Conservation (phyloP, 2,797 vertebrate species). For the Vireo griseus region DNA sequence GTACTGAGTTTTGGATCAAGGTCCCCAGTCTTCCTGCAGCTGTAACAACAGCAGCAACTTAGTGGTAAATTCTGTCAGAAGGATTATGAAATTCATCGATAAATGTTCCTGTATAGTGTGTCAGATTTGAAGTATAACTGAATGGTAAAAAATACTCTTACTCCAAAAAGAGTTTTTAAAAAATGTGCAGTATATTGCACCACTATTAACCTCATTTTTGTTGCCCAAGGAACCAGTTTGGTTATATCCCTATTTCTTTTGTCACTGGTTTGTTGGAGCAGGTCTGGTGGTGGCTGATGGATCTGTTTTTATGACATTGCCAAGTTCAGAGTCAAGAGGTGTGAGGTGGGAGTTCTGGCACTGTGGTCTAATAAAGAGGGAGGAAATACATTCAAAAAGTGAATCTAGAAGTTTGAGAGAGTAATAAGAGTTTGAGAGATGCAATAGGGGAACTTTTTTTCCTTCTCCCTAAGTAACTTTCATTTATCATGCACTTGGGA, state of each 20-base stretch:
- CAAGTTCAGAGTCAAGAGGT: not conserved
- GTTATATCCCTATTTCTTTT: not conserved
- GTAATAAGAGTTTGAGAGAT: not conserved
- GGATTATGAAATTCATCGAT: conserved; percentile 55
- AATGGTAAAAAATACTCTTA: conserved; percentile 8
- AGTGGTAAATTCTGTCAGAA: conserved; percentile 57
- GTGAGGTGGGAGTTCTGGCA: not conserved
- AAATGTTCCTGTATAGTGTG: conserved; percentile 17
- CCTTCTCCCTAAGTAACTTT: not conserved
- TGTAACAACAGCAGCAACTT: conserved; percentile 63
- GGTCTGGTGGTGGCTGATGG: not conserved
- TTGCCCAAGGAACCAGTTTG: not conserved
- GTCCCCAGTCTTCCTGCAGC: conserved; percentile 47
- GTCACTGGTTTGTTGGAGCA: not conserved
- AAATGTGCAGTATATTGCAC: not conserved
- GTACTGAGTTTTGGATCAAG: conserved; percentile 37
- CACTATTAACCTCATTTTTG: not conserved
- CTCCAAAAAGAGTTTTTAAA: not conserved
- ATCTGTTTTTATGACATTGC: not conserved
- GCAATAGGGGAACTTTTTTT: not conserved
- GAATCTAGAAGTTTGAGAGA: not conserved
- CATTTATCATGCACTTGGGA: not conserved
- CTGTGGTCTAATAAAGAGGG: not conserved
- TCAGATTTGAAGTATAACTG: conserved; percentile 4
- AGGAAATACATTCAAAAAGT: not conserved